phyloP scores from a whole-genome alignment of 2,113 vertebrate species.

The Noturus placidus region DNA sequence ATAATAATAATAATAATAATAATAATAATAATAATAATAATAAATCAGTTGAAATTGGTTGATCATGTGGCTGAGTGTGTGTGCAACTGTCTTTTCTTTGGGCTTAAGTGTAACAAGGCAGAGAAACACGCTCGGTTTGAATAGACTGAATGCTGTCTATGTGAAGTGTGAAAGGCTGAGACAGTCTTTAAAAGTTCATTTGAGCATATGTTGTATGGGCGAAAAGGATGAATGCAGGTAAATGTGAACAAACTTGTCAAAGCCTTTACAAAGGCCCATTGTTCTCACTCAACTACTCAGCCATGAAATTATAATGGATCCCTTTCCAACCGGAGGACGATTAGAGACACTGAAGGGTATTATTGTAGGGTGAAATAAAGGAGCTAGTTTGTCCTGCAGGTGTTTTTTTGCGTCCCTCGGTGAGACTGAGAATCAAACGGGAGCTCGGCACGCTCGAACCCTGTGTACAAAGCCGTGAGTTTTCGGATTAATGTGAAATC shows the following conservation, averaged over 20 bases:
- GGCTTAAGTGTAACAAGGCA: slow-evolving; percentile 38
- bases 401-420: slow-evolving; percentile 57
- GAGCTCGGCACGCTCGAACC: slow-evolving; percentile 31
- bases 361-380: slow-evolving; percentile 51
- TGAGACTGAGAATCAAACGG: slow-evolving; percentile 53
- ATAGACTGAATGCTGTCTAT: slow-evolving; percentile 33
- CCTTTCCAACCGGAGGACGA: slow-evolving; percentile 58
- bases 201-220: slow-evolving; percentile 45
- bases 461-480: slow-evolving; percentile 7
- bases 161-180: slow-evolving; percentile 53
- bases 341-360: slow-evolving; percentile 58
- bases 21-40: background rate
- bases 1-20: too few species aligned
- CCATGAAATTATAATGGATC: slow-evolving; percentile 71
- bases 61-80: slow-evolving; percentile 19
- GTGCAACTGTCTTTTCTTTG: slow-evolving; percentile 39
- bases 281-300: slow-evolving; percentile 61
- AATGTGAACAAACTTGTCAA: slow-evolving; percentile 62
- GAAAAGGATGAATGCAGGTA: slow-evolving; percentile 60
- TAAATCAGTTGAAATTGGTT: slow-evolving; percentile 21
- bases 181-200: slow-evolving; percentile 53
- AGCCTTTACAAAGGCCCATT: slow-evolving; percentile 58
- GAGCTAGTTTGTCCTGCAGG: slow-evolving; percentile 52
- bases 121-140: slow-evolving; percentile 39
- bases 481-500: slow-evolving; percentile 13